Base-by-base conservation (phyloP, 2,888 invertebrate species). In the Drosophila nr. perissopoda region DNA sequence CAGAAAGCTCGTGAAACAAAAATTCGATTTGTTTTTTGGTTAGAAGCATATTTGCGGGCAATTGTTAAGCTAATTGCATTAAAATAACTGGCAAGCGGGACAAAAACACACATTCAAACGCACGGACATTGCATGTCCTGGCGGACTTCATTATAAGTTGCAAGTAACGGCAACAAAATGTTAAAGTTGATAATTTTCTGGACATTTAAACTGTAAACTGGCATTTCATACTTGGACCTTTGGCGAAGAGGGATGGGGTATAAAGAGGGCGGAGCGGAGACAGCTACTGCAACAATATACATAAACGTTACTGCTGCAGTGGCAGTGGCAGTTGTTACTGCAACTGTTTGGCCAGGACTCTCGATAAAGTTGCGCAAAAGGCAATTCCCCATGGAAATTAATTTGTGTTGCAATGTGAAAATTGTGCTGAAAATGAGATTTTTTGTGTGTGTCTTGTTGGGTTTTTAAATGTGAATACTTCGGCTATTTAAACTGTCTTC, bases 321-420 rank as follows among this genome's bases (percentile, higher is more conserved):
- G 13, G 33, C 52, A 25, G 63, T 59, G 65, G 68, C 53, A 33
- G 52, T 27, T 64, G 57, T 57, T 33, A 21, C 61, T 36, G 51
- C 59, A 66, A 57, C 69, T 67, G 76, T 69, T 75, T 75, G 69
- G 79, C 64, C 62, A 76, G 76, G 87, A 73, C 79, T 67, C 78
- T 76, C 83, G 85, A 85, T 86, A 87, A 85, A 87, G 79, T 87
- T 85, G 85, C 70, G 85, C 83, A 85, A 76, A 78, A 75, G 76
- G 79, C 81, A 86, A 86, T 79, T 83, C 87, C 83, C 86, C 76
- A 81, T 85, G 86, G 86, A 86, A 86, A 86, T 86, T 86, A 87
- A 86, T 86, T 86, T 87, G 81, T 83, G 77, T 83, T 83, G 87
- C 87, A 87, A 87, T 86, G 87, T 83, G 83, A 81, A 86, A 81